phyloP scores from a whole-genome alignment of 2,888 invertebrate genomes.

The Pasiphila rectangulata region DNA sequence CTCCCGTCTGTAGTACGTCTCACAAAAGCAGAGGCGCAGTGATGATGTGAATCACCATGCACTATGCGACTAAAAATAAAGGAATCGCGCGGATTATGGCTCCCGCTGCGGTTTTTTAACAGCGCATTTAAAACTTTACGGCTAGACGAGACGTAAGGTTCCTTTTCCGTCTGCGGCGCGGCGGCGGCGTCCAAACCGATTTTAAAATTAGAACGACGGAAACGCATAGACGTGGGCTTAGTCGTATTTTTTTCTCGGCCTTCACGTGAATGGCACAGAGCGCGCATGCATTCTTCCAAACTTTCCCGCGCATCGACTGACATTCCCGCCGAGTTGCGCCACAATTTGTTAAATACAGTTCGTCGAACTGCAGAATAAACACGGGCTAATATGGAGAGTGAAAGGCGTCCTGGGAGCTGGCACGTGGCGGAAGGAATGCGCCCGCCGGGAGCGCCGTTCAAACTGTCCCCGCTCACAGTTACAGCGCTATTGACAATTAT shows the following conservation, averaged over 20 bases:
- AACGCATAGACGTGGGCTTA: conserved; percentile 47
- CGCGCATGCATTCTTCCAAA: conserved; percentile 46
- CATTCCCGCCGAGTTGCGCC: conserved; percentile 38
- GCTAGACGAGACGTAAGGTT: conserved; percentile 41
- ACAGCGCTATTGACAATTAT: conserved; percentile 22
- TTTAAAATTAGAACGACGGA: conserved; percentile 76
- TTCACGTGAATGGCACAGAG: conserved; percentile 73
- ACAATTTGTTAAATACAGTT: conserved; percentile 57
- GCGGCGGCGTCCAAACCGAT: conserved; percentile 41
- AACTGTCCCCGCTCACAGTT: conserved; percentile 34
- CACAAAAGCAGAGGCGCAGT: conserved; percentile 46
- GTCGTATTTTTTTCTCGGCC: conserved; percentile 59
- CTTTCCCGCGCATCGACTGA: conserved; percentile 54
- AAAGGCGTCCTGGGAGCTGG: conserved; percentile 52
- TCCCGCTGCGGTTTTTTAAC: conserved; percentile 52
- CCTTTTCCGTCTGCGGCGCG: conserved; percentile 40
- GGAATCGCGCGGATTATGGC: conserved; percentile 50
- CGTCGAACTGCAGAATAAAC: conserved; percentile 60
- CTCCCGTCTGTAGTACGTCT: conserved; percentile 77
- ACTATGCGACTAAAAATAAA: conserved; percentile 24
- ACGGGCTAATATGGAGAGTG: conserved; percentile 59
- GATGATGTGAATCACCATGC: conserved; percentile 54
- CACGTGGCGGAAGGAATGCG: conserved; percentile 54
- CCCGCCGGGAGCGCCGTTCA: conserved; percentile 42
- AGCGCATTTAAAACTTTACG: conserved; percentile 40